Base-by-base conservation (phyloP, 1,140 invertebrate genomes). In the Maniola jurtina region DNA sequence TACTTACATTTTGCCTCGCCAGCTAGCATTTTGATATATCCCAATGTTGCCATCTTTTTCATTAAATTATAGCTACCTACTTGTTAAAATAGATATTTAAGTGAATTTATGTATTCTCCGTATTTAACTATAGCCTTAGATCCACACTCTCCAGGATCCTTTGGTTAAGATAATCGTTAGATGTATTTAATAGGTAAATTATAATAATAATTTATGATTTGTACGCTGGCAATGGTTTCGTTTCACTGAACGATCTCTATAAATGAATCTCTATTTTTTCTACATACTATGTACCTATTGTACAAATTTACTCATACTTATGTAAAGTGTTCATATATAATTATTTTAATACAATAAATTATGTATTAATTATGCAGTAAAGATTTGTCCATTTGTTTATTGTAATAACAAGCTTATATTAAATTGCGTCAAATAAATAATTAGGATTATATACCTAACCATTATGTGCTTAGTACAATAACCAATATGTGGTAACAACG, bases 251-350 rank as follows among this genome's bases (percentile, higher is more conserved):
- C 79, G 79, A 86, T 88, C 83, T 88, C 85, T 87, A 85, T 81
- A 85, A 88, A 86, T 83, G 82, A 89, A 89, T 89, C 86, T 88
- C 84, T 90, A 90, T 90, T 90, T 90, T 90, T 90, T 90, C 88
- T 89, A 90, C 84, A 85, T 81, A 84, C 83, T 88, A 84, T 83
- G 83, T 86, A 80, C 79, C 79, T 80, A 88, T 88, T 88, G 84
- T 88, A 90, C 84, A 90, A 87, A 88, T 84, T 83, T 76, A 86
- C 80, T 87, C 86, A 85, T 79, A 86, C 77, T 75, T 83, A 78
- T 88, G 77, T 86, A 83, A 88, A 86, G 83, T 86, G 81, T 90
- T 88, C 84, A 86, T 80, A 76, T 83, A 81, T 73, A 62, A 79
- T 84, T 83, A 83, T 77, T 81, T 84, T 80, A 80, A 70, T 81